Percentiles rank a stretch among this genome's conserved stretches.
These are phyloP conservation scores for Premnoplex brunnescens DNA, from an alignment of 2,797 vertebrate genomes.

Conservation along the genomic window DNA sequence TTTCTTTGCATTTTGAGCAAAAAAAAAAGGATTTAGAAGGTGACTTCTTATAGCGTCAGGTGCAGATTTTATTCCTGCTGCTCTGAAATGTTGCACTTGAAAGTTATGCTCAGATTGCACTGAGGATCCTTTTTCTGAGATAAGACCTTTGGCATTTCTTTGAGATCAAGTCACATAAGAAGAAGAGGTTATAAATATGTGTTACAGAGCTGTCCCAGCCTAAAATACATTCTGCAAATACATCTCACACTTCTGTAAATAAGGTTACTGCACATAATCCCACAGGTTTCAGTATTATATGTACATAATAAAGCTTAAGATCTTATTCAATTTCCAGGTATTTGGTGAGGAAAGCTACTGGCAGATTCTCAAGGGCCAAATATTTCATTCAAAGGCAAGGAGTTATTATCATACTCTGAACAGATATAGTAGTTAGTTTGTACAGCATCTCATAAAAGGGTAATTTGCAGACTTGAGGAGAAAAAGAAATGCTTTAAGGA, in stretches of 20 bases:
- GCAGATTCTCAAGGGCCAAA: slow-evolving; percentile 54
- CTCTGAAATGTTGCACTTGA: background rate
- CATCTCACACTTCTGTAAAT: slow-evolving; percentile 20
- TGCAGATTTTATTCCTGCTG: background rate
- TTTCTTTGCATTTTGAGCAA: background rate
- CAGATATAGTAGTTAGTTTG: slow-evolving; percentile 43
- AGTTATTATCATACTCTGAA: slow-evolving; percentile 46
- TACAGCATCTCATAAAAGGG: slow-evolving; percentile 57
- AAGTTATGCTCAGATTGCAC: background rate
- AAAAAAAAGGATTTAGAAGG: background rate
- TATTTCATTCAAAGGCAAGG: slow-evolving; percentile 55
- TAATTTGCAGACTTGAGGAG: slow-evolving; percentile 38
- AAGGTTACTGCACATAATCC: slow-evolving; percentile 40
- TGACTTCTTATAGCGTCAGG: background rate
- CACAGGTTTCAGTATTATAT: slow-evolving; percentile 4
- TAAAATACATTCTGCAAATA: slow-evolving; percentile 12
- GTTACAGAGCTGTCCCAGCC: background rate
- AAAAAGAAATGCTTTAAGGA: slow-evolving; percentile 38
- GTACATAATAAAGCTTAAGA: slow-evolving; percentile 48
- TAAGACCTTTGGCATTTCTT: background rate
- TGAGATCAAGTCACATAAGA: background rate
- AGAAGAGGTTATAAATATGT: background rate
- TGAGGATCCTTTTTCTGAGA: background rate
- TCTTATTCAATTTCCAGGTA: slow-evolving; percentile 59
- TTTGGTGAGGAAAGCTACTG: slow-evolving; percentile 33